phyloP scores from a whole-genome alignment of 2,113 vertebrate genomes.

The Proterorhinus semilunaris region DNA sequence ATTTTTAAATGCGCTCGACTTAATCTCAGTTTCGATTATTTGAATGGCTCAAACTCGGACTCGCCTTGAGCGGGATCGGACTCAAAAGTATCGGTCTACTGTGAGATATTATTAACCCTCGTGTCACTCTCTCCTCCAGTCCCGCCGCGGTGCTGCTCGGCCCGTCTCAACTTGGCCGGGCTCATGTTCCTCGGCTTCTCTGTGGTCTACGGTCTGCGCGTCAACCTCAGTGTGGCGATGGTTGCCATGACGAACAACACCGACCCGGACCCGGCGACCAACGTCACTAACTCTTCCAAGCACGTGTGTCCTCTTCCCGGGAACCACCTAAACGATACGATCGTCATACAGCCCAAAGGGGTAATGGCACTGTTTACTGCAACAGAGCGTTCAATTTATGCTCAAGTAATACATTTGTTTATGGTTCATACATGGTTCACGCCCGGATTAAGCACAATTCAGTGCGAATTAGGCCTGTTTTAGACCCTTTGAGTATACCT shows the following conservation, averaged over 20 bases:
- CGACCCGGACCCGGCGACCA: not conserved
- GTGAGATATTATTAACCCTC: not conserved
- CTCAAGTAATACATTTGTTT: too few species aligned
- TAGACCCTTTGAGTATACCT: too few species aligned
- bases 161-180: constrained; percentile 77
- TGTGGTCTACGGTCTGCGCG: constrained; percentile 81
- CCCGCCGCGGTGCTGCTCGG: constrained; percentile 77
- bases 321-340: constrained; percentile 21
- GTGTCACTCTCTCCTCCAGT: constrained; percentile 21
- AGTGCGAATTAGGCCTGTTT: too few species aligned
- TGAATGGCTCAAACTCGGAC: too few species aligned
- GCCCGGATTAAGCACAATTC: too few species aligned
- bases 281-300: constrained; percentile 44
- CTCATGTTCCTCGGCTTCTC: constrained; percentile 84
- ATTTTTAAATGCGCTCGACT: too few species aligned
- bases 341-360: constrained; percentile 44
- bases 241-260: constrained; percentile 82
- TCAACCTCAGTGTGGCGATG: constrained; percentile 84
- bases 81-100: too few species aligned
- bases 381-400: not conserved
- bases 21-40: too few species aligned
- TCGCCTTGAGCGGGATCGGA: too few species aligned
- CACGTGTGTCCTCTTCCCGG: constrained; percentile 59
- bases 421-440: too few species aligned
- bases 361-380: constrained; percentile 42